phyloP scores from a whole-genome alignment of 2,888 invertebrate genomes.

The Oithona nana region DNA sequence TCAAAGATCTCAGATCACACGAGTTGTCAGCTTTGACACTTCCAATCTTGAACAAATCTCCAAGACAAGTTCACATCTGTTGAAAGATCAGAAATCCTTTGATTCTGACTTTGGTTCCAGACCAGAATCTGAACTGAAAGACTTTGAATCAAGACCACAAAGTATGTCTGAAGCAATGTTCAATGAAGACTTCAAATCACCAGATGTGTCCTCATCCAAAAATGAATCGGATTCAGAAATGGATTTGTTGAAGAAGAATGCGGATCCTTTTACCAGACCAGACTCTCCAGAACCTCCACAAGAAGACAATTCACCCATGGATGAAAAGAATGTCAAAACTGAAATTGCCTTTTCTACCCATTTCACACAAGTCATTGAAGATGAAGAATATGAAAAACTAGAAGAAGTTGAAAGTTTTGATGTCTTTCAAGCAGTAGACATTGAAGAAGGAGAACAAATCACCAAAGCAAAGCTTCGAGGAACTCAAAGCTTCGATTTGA shows the following conservation, averaged over 20 bases:
- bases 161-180: background rate
- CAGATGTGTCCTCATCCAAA: constrained; percentile 26
- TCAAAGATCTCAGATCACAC: background rate
- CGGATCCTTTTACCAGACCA: constrained; percentile 21
- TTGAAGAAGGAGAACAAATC: background rate
- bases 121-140: constrained; percentile 7
- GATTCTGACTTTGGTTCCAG: constrained; percentile 14
- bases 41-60: background rate
- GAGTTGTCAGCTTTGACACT: constrained; percentile 5
- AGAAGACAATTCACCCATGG: background rate
- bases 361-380: constrained; percentile 8
- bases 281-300: constrained; percentile 16
- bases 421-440: background rate
- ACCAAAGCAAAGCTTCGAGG: background rate
- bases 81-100: background rate
- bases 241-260: constrained; percentile 14
- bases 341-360: constrained; percentile 9
- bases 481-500: background rate
- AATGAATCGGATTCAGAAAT: constrained; percentile 23
- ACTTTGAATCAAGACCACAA: background rate
- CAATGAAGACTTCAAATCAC: constrained; percentile 17
- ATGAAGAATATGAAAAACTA: background rate
- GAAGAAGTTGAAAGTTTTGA: background rate
- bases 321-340: constrained; percentile 1
- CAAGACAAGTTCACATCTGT: background rate